A percentile compares a stretch with the other conserved stretches of the same genome.
phyloP scores from a whole-genome alignment of 2,113 vertebrate species.

The Equus quagga region DNA sequence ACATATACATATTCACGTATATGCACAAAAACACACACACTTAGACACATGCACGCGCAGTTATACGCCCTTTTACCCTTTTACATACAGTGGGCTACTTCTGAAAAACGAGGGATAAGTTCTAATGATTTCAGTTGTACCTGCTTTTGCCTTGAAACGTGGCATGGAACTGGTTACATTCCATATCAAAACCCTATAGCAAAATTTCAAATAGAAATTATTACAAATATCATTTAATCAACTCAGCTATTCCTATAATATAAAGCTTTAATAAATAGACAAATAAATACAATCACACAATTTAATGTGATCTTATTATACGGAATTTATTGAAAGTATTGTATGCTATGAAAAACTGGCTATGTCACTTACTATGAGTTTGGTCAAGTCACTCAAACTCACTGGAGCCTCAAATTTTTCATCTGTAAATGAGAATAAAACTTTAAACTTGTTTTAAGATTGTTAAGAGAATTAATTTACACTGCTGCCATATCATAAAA shows the following conservation, averaged over 20 bases:
- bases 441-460: background rate
- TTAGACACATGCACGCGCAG: background rate
- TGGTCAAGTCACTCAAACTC: background rate
- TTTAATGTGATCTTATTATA: background rate
- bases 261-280: background rate
- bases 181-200: background rate
- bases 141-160: conserved; percentile 14
- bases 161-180: background rate
- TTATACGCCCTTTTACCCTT: background rate
- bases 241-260: background rate
- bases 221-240: background rate
- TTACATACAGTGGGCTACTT: background rate
- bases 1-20: background rate
- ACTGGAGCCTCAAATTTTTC: background rate
- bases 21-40: background rate
- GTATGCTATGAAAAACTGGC: background rate
- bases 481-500: background rate
- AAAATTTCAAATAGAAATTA: background rate
- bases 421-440: background rate
- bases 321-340: background rate
- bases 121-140: background rate
- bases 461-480: background rate
- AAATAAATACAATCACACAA: background rate
- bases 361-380: background rate
- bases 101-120: background rate